Base-by-base conservation (phyloP, 2,113 vertebrate genomes). In the Anthoscopus minutus region DNA sequence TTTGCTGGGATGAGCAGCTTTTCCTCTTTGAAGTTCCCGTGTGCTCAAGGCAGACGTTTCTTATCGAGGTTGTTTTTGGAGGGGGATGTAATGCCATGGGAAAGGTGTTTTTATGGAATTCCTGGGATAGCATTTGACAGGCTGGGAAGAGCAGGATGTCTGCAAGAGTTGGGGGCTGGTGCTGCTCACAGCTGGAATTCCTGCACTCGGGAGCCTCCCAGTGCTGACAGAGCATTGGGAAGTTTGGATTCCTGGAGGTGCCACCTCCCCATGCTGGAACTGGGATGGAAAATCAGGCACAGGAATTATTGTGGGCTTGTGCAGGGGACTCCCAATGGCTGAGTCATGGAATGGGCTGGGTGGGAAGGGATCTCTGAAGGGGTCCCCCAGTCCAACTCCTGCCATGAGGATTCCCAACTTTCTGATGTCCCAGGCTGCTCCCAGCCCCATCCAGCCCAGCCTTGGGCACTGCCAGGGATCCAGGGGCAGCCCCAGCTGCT, bases 71-170 rank as follows among this genome's bases (percentile, higher is more conserved):
- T 33, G 8, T 58, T 84, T 88, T 31, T 37, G 57, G 87, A 13
- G 25, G n/a, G 45, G 71, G 70, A 4, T 45, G 24, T 23, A 45
- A 77, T 57, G 45, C 62, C 30, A 12, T 9, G 31, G 70, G 62
- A 77, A 82, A 69, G 28, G 57, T 1, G 8, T 79, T 94, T 40
- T 15, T 53, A 20, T 57, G 92, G 93, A 88, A 86, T 96, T 94
- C 61, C 50, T 92, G 90, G 93, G 61, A 51, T 18, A 69, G 37
- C 7, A 0, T 57, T 83, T 50, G 71, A 31, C 45, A 38, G 88
- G 82, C 70, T 91, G 94, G 93, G 94, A 81, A 61, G 65, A 48
- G 33, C 83, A 81, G 89, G 71, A 47, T 57, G 86, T 48, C 58
- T 88, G 86, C 13, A 2, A 2, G 69, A 42, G 42, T 42, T 51